Base-by-base conservation (phyloP, 2,888 invertebrate genomes). In the Rosalia funebris region DNA sequence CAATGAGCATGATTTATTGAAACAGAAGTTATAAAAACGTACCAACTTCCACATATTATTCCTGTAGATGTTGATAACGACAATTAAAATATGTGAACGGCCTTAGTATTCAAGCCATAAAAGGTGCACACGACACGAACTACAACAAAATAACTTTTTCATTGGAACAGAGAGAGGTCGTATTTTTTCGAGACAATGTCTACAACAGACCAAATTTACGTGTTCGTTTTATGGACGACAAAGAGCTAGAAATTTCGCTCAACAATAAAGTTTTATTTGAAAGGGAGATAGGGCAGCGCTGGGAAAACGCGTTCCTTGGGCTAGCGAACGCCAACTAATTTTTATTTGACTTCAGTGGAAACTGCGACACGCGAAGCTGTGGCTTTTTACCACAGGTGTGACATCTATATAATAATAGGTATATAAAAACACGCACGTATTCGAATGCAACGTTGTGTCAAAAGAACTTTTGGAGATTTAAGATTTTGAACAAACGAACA, bases 231-330 rank as follows among this genome's bases (percentile, higher is more conserved):
- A 36, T 11, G 36, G 34, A n/a, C 1, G 31, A 14, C 4, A 25
- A 25, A 7, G 25, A 31, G 32, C 2, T 16, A 16, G 15, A 46
- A 46, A 7, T 46, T 15, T 32, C 12, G 15, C 10, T 31, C 10
- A 9, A 16, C 41, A 41, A 41, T 41, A 46, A 46, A 32, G 31
- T 32, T 31, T 46, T 46, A 46, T 46, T 31, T 36, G 5, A n/a
- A n/a, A 36, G 2, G 12, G 25, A 10, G 20, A 44, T 25, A 25
- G 25, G 1, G 44, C 25, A 25, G 14, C 36, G 10, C 11, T 11
- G 4, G 12, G 12, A 44, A 20, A 44, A 20, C 25, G 25, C 25
- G 11, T 44, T 44, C 25, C 14, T 25, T 4, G 19, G 44, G 25
- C 20, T 25, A n/a, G n/a, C n/a, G n/a, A n/a, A n/a, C n/a, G n/a